Evolutionary conservation across 2,797 vertebrate genomes (phyloP).

Genomic region (Odontamblyopus rebecca): DNA sequence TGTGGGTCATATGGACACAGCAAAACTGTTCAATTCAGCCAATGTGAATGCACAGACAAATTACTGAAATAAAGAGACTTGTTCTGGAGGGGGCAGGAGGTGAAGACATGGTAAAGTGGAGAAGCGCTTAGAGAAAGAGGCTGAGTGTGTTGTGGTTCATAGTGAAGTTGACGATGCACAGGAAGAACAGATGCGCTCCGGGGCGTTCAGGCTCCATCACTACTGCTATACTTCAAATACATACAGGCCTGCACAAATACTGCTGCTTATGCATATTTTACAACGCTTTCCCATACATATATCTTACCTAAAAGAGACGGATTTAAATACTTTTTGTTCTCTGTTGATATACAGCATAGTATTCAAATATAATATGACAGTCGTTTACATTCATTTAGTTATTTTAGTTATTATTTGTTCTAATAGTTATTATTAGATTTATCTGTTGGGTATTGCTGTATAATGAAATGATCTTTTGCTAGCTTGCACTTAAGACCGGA

Average conservation of each 20-base stretch:
- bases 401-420: no score
- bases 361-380: no score
- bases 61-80: slow-evolving; percentile 24
- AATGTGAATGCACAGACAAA: slow-evolving; percentile 6
- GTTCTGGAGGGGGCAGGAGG: slow-evolving; percentile 20
- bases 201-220: slow-evolving; percentile 78
- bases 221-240: slow-evolving; percentile 78
- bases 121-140: slow-evolving; percentile 34
- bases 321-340: background rate
- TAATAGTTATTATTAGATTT: no score
- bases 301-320: background rate
- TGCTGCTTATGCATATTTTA: background rate
- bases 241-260: slow-evolving; percentile 34
- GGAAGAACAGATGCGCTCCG: slow-evolving; percentile 76
- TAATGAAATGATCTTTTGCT: no score
- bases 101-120: slow-evolving; percentile 20
- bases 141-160: slow-evolving; percentile 65
- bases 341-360: no score
- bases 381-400: no score
- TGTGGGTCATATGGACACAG: background rate
- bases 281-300: background rate
- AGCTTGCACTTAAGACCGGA: no score
- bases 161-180: slow-evolving; percentile 74
- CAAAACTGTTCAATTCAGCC: background rate
- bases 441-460: no score